Base-by-base conservation (phyloP, 2,888 invertebrate genomes). In the Teleiodes luculella region DNA sequence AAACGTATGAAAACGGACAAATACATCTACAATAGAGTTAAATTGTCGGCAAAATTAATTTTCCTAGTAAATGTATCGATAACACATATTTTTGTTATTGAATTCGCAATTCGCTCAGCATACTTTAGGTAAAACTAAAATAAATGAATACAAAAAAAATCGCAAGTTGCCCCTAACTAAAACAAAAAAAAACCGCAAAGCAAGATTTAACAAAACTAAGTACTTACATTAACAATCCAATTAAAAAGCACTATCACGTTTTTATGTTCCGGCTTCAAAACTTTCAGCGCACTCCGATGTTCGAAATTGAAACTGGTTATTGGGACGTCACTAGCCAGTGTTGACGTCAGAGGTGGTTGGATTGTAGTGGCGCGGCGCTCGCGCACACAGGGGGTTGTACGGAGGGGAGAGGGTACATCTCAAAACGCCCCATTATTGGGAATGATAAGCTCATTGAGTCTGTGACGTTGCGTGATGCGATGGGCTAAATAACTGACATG, bases 391-490 rank as follows among this genome's bases (percentile, higher is more conserved):
- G 39, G 20, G 18, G 18, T 10, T 8, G 39, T 18, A 11, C 10
- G 11, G 20, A 18, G 39, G 39, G 10, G 39, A 16, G 39, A 1
- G 39, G 39, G 18, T 3, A 18, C 18, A 18, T 4, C 39, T 16
- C 18, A 7, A n/a, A n/a, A 10, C 18, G 11, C 18, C 39, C 39
- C 39, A 16, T 18, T 41, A 11, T 13, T 14, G 36, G 36, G 13
- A 8, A 41, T 41, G 20, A 41, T 41, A 41, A 46, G 30, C 45
- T 46, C 45, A 46, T 46, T 46, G 28, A 46, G 28, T 36, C 28
- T 41, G 10, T 18, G 39, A 18, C 18, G 11, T 16, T n/a, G 18
- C 18, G 39, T 39, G 39, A 39, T 39, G 39, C 10, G 39, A 11
- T 18, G 20, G 11, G 8, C 7, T 41, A 18, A 41, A 18, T 18